A percentile compares a stretch with the other conserved stretches of the same genome.
phyloP scores from a whole-genome alignment of 2,113 vertebrate species.

The Scomber scombrus region DNA sequence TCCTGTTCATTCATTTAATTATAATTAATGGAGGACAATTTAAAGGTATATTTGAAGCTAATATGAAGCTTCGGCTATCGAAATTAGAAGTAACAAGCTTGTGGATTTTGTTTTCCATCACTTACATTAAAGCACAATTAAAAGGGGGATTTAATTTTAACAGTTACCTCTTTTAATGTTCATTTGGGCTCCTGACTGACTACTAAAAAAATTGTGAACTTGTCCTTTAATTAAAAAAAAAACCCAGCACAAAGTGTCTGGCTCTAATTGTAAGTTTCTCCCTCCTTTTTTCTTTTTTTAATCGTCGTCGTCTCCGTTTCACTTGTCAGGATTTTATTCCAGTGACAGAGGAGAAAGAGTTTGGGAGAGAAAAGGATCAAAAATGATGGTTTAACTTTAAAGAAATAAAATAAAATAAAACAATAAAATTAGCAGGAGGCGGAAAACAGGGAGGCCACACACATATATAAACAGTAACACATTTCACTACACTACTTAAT shows the following conservation, averaged over 20 bases:
- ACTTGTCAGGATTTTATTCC: neutral
- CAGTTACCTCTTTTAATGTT: too few relatives aligned
- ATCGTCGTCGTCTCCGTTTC: neutral
- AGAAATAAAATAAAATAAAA: neutral
- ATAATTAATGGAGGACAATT: too few relatives aligned
- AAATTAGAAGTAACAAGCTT: too few relatives aligned
- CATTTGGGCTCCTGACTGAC: too few relatives aligned
- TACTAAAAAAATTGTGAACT: too few relatives aligned
- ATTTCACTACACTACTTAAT: constrained; percentile 68
- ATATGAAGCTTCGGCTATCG: too few relatives aligned
- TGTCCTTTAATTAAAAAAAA: neutral
- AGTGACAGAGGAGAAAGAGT: too few relatives aligned
- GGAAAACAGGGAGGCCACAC: constrained; percentile 47
- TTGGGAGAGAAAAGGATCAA: neutral
- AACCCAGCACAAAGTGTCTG: neutral
- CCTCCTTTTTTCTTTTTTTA: neutral
- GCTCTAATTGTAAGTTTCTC: neutral
- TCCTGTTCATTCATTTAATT: too few relatives aligned
- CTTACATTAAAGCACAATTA: too few relatives aligned
- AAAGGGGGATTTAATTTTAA: too few relatives aligned
- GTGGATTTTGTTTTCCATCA: too few relatives aligned
- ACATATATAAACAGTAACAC: constrained; percentile 62
- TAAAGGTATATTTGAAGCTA: too few relatives aligned
- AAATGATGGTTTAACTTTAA: constrained; percentile 16
- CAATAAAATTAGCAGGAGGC: constrained; percentile 18